Conservation (phyloP, 2,888 invertebrate genomes). For the Anorthoa munda region DNA sequence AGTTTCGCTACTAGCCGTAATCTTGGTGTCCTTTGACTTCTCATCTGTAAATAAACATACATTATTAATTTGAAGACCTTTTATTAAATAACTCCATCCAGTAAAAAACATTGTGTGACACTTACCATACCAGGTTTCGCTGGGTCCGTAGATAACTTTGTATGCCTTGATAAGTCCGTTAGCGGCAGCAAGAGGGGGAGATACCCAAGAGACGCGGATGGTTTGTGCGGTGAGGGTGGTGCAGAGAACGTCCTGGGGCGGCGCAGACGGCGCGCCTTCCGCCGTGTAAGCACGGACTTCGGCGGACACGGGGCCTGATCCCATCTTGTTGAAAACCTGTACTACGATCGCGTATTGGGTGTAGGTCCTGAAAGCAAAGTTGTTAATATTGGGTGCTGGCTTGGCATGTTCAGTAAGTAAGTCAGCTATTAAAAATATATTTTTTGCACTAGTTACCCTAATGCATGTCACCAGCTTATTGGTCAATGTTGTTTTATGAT, state of each 20-base stretch:
- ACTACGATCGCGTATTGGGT: conserved; percentile 99
- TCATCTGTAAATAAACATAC: conserved; percentile 91
- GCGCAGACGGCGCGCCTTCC: conserved; percentile 97
- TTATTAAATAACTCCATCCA: neutral
- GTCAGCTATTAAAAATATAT: neutral
- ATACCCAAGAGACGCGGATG: conserved; percentile 98
- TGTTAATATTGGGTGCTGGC: neutral
- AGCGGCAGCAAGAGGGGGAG: conserved; percentile 97
- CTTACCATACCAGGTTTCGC: conserved; percentile 97
- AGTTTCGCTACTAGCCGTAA: conserved; percentile 97
- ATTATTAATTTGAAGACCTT: neutral
- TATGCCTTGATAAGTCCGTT: conserved; percentile 99
- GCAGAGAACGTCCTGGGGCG: conserved; percentile 97
- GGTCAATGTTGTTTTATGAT: neutral
- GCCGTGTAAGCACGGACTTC: conserved; percentile 98
- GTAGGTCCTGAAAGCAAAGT: conserved; percentile 92
- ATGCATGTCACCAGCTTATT: neutral
- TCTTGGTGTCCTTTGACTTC: conserved; percentile 97
- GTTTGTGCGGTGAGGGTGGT: conserved; percentile 98
- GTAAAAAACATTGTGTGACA: conserved; percentile 67
- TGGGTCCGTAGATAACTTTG: conserved; percentile 97
- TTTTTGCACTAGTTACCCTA: neutral
- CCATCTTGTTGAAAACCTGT: conserved; percentile 98
- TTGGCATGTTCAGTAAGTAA: neutral
- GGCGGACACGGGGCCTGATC: conserved; percentile 97